Evolutionary conservation across 2,113 vertebrate genomes (phyloP).

Genomic region (Sceloporus undulatus): DNA sequence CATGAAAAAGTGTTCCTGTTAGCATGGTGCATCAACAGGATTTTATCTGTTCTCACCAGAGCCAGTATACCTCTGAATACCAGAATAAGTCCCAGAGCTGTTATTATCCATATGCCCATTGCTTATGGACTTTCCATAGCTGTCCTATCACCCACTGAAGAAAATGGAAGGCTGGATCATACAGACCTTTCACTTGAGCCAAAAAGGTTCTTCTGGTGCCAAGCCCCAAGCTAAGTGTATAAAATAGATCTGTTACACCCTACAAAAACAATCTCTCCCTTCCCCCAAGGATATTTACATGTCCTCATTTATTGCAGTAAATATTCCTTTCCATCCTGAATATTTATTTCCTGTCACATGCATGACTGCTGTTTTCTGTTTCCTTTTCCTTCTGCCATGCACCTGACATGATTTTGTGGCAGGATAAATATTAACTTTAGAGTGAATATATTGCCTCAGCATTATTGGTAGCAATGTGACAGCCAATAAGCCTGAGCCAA

Average conservation of each 20-base stretch:
- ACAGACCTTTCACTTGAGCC: neutral
- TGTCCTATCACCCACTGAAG: neutral
- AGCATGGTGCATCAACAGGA: no score
- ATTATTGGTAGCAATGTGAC: neutral
- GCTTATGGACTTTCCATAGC: neutral
- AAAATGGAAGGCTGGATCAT: neutral
- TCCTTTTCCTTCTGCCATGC: neutral
- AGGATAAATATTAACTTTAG: conserved; percentile 27
- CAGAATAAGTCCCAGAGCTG: neutral
- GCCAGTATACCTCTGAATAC: neutral
- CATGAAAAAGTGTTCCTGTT: no score
- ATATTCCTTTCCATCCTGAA: accelerated
- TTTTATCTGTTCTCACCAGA: neutral
- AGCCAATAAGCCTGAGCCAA: neutral
- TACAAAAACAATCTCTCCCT: neutral
- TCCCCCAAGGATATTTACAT: no score
- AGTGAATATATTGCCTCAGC: neutral
- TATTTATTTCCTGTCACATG: neutral
- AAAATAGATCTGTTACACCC: neutral
- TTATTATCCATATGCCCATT: neutral
- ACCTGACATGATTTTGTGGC: neutral
- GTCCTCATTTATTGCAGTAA: neutral
- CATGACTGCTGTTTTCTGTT: neutral
- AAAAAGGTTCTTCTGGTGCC: neutral
- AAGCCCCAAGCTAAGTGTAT: neutral